phyloP scores from a whole-genome alignment of 2,888 invertebrate genomes.

The Calephelis perditalis region DNA sequence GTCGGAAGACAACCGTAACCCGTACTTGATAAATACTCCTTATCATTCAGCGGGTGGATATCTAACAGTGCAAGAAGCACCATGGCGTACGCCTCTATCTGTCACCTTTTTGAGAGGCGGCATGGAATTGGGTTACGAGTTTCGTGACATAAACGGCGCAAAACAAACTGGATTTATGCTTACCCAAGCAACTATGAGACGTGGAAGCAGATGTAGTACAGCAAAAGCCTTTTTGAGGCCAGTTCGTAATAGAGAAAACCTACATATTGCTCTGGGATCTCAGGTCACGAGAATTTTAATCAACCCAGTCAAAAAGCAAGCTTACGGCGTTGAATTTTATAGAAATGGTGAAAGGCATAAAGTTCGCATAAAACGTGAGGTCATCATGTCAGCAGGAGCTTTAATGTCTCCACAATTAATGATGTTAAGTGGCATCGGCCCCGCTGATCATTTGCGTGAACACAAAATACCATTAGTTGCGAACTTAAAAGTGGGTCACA shows the following conservation, averaged over 20 bases:
- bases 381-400: constrained; percentile 92
- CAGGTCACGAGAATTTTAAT: constrained; percentile 86
- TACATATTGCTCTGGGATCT: constrained; percentile 88
- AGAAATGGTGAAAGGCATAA: constrained; percentile 81
- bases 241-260: constrained; percentile 84
- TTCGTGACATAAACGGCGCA: constrained; percentile 89
- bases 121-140: constrained; percentile 88
- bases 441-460: constrained; percentile 84
- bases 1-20: constrained; percentile 92
- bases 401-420: constrained; percentile 93
- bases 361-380: constrained; percentile 86
- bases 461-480: constrained; percentile 85
- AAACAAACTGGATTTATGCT: constrained; percentile 92
- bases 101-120: constrained; percentile 91
- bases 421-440: constrained; percentile 94
- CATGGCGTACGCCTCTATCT: constrained; percentile 89
- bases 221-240: constrained; percentile 93
- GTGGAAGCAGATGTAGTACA: constrained; percentile 91
- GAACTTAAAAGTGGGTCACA: constrained; percentile 88
- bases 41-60: constrained; percentile 90
- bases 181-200: constrained; percentile 89
- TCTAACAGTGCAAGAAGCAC: constrained; percentile 89
- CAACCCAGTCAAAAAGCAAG: constrained; percentile 82
- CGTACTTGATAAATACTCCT: constrained; percentile 84
- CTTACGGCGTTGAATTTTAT: constrained; percentile 86